phyloP scores from a whole-genome alignment of 2,797 vertebrate genomes.

The Danio choprae region DNA sequence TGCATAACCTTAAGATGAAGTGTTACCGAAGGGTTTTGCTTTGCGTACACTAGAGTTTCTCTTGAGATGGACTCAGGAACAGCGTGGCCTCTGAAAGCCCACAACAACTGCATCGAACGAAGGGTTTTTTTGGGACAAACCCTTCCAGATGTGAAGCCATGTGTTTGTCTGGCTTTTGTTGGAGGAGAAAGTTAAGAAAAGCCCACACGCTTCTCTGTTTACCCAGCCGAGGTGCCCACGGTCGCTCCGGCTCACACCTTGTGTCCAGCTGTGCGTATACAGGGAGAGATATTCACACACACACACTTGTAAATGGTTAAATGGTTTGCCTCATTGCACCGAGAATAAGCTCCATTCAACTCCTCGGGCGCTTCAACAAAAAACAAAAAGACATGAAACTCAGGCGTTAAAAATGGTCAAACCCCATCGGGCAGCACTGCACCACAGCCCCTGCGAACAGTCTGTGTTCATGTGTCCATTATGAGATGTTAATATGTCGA shows the following conservation, averaged over 20 bases:
- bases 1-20: no score
- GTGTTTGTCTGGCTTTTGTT: conserved; percentile 68
- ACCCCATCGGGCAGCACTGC: conserved; percentile 53
- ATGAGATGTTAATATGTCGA: conserved; percentile 63
- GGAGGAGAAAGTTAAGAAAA: conserved; percentile 55
- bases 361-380: conserved; percentile 25
- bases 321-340: conserved; percentile 45
- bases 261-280: conserved; percentile 74
- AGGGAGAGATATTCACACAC: conserved; percentile 49
- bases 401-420: conserved; percentile 58
- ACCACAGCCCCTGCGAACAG: conserved; percentile 46
- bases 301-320: conserved; percentile 53
- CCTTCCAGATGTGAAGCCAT: conserved; percentile 75
- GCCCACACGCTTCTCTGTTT: conserved; percentile 65
- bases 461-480: conserved; percentile 55
- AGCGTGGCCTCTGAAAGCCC: conserved; percentile 51
- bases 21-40: background rate
- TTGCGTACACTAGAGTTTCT: conserved; percentile 7
- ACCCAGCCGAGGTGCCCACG: conserved; percentile 62
- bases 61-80: conserved; percentile 28
- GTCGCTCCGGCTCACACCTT: conserved; percentile 70
- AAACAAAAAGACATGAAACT: conserved; percentile 48
- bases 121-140: conserved; percentile 59
- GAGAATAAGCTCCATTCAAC: conserved; percentile 22
- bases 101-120: conserved; percentile 65